Conservation (phyloP, 2,113 vertebrate genomes). For the Brienomyrus longianalis region DNA sequence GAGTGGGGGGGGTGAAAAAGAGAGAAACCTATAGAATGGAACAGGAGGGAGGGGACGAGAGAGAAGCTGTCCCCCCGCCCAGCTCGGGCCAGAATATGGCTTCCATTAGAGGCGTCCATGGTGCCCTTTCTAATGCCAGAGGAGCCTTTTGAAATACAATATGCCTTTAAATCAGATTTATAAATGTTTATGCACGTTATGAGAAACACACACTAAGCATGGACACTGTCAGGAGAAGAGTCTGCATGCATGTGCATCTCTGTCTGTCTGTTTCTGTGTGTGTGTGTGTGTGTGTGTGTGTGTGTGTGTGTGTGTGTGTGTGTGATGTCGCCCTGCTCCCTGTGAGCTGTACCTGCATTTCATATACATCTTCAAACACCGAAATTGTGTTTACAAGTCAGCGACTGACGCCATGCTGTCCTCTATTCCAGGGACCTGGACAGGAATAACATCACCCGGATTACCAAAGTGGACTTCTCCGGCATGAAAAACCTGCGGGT, state of each 20-base stretch:
- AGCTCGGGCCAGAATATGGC: constrained; percentile 48
- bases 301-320: constrained; percentile 12
- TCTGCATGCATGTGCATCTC: constrained; percentile 25
- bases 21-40: neutral
- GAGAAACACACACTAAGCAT: constrained; percentile 57
- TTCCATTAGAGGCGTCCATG: constrained; percentile 57
- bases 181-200: constrained; percentile 74
- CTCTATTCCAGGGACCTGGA: constrained; percentile 78
- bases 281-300: constrained; percentile 12
- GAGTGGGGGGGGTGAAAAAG: neutral
- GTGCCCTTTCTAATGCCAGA: constrained; percentile 41
- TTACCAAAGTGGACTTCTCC: constrained; percentile 88
- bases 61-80: constrained; percentile 22
- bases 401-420: neutral
- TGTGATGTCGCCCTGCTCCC: neutral
- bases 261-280: neutral
- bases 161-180: constrained; percentile 72
- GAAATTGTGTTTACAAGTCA: neutral
- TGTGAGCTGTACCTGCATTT: neutral
- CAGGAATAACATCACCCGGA: constrained; percentile 92
- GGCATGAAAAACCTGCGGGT: constrained; percentile 92
- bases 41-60: neutral
- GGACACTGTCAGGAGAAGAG: constrained; percentile 17
- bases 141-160: constrained; percentile 69
- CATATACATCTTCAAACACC: neutral